These are phyloP conservation scores for Colletes collaris DNA, from an alignment of 2,888 invertebrate species.

Conservation along the genomic window DNA sequence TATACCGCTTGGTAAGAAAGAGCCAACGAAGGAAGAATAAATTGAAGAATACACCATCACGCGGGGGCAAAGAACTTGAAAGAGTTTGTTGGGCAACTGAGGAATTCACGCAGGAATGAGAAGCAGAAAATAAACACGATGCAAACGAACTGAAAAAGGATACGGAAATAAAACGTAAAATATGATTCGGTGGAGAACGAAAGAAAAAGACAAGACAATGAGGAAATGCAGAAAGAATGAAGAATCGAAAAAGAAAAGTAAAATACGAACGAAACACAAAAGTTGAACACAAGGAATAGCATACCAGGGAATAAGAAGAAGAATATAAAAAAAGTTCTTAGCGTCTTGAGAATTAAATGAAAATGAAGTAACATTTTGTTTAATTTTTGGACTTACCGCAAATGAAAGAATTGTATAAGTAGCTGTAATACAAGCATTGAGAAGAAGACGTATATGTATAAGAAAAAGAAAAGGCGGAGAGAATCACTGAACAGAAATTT, in stretches of 20 bases:
- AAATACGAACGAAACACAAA: slow-evolving; percentile 4
- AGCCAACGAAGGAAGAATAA: slow-evolving; percentile 94
- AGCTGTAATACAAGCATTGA: slow-evolving; percentile 38
- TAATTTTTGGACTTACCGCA: slow-evolving; percentile 21
- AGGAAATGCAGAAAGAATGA: not conserved
- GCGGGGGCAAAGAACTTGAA: slow-evolving; percentile 46
- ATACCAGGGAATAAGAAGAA: not conserved
- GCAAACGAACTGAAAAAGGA: not conserved
- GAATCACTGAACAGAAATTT: slow-evolving; percentile 5
- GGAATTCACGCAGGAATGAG: slow-evolving; percentile 31
- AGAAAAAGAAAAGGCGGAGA: slow-evolving; percentile 19
- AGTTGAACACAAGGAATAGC: slow-evolving; percentile 4
- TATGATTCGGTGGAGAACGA: slow-evolving; percentile 5
- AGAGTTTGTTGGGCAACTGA: slow-evolving; percentile 42
- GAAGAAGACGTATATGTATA: slow-evolving; percentile 5
- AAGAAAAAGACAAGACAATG: slow-evolving; percentile 1
- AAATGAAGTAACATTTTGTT: slow-evolving; percentile 28
- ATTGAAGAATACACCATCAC: slow-evolving; percentile 66
- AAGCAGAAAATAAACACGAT: not conserved
- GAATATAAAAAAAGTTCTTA: slow-evolving; percentile 17
- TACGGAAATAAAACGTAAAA: not conserved
- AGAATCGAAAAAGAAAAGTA: not conserved
- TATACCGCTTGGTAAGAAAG: slow-evolving; percentile 95
- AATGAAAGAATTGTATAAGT: slow-evolving; percentile 12
- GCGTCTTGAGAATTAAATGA: slow-evolving; percentile 21